Evolutionary conservation across 1,140 invertebrate genomes (phyloP).

Genomic region (Procambarus virginalis): DNA sequence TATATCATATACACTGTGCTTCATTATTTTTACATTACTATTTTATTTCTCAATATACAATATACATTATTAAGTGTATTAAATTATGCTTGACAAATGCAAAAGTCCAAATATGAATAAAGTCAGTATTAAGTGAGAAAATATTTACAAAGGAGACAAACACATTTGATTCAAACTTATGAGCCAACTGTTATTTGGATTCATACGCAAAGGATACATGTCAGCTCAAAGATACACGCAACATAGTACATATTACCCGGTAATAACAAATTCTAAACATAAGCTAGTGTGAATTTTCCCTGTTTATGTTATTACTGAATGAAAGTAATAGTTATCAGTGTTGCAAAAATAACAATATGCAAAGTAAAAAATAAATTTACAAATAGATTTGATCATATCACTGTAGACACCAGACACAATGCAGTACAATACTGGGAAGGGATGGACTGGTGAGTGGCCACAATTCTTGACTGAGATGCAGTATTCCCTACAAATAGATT

Average conservation of each 20-base stretch:
- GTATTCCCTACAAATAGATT: neutral
- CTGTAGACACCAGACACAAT: neutral
- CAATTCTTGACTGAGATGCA: neutral
- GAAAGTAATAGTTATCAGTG: no score
- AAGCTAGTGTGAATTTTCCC: no score
- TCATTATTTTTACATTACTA: neutral
- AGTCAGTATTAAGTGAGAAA: neutral
- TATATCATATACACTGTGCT: neutral
- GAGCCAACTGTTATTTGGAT: neutral
- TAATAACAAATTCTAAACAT: no score
- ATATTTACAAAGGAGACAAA: conserved; percentile 10
- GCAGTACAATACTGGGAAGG: neutral
- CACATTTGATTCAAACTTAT: neutral
- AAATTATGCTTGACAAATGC: neutral
- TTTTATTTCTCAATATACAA: neutral
- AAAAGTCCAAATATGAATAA: neutral
- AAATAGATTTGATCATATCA: neutral
- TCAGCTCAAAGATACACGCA: neutral
- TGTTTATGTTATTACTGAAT: no score
- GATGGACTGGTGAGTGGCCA: no score
- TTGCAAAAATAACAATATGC: neutral
- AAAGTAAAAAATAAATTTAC: neutral
- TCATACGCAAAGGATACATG: neutral
- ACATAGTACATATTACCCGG: no score
- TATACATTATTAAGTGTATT: neutral